A percentile compares a stretch with the other conserved stretches of the same genome.
Conservation (phyloP, 2,797 vertebrate species). For the Megalops cyprinoides region DNA sequence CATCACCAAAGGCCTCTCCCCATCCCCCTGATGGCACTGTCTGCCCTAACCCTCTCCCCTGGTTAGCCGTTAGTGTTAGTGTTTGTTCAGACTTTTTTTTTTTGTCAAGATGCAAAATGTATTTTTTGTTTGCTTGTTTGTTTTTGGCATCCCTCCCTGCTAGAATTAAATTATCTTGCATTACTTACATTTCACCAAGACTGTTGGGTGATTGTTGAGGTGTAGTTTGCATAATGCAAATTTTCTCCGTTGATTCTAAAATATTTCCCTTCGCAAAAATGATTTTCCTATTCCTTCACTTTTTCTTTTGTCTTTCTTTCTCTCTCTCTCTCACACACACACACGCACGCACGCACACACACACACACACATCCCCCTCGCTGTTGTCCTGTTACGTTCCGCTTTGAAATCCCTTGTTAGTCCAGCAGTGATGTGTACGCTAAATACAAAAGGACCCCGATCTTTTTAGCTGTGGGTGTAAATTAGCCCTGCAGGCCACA, state of each 20-base stretch:
- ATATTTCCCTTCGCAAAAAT: background rate
- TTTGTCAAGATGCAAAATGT: background rate
- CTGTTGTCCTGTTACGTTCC: conserved; percentile 68
- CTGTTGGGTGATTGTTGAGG: background rate
- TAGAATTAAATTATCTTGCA: background rate
- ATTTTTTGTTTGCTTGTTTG: too few species aligned
- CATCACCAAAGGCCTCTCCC: conserved; percentile 14
- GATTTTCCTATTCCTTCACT: background rate
- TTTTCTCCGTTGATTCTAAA: background rate
- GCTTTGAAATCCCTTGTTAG: conserved; percentile 80
- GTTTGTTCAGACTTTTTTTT: conserved; percentile 41
- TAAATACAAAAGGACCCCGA: conserved; percentile 72
- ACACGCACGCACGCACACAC: background rate
- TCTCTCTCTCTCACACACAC: background rate
- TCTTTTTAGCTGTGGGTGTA: conserved; percentile 74
- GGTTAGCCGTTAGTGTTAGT: conserved; percentile 60
- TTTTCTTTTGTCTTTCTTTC: background rate
- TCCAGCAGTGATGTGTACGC: conserved; percentile 69
- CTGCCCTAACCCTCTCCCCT: conserved; percentile 39
- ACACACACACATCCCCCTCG: conserved; percentile 40
- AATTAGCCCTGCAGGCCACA: conserved; percentile 77
- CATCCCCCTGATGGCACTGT: conserved; percentile 66
- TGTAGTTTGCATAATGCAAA: background rate
- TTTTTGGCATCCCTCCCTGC: background rate
- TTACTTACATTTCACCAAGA: too few species aligned